Evolutionary conservation across 2,113 vertebrate genomes (phyloP), one percentile per base, ranked within the genome.

Genomic region (Zeus faber): DNA sequence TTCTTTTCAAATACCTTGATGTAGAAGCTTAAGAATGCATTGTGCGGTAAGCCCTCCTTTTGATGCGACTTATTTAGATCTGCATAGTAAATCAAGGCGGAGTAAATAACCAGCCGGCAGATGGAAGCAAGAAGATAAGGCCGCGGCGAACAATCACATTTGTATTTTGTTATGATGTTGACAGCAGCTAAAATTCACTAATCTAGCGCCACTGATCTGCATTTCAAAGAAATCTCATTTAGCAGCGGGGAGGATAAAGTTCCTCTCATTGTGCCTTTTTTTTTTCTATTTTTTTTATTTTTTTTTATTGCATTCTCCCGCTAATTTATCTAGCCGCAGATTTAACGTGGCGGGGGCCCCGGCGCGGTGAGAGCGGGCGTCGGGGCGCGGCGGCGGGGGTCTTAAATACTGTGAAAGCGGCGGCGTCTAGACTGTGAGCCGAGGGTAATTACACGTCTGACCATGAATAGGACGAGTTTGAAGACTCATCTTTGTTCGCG

Each of bases 121-220:
- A 98, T 98, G 97, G 94, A 98, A 95, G 94, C 94, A 89, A 91
- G 92, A 85, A 96, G 96, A 98, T 99, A 98, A 98, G 95, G 87
- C 88, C 1, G 87, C 20, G 84, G 87, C 83, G 94, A 97, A 97
- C 94, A 98, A 98, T 98, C 93, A 92, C 96, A 95, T 98, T 98
- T 99, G 95, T 98, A 97, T 98, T 99, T 99, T 98, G 97, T 98
- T 99, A 99, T 98, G 97, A 97, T 99, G 97, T 99, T 99, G 97
- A 99, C 97, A 97, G 96, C 93, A 94, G 94, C 94, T 99, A 98
- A 99, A 98, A 99, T 95, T 96, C 95, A 93, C 94, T 99, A 99
- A 98, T 98, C 97, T 97, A 92, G 92, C 93, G 90, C 94, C 94
- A 91, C 95, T 98, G 93, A 98, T 98, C 96, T 98, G 96, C 97